Base-by-base conservation (phyloP, 1,140 invertebrate species). In the Cataglyphis hispanica region DNA sequence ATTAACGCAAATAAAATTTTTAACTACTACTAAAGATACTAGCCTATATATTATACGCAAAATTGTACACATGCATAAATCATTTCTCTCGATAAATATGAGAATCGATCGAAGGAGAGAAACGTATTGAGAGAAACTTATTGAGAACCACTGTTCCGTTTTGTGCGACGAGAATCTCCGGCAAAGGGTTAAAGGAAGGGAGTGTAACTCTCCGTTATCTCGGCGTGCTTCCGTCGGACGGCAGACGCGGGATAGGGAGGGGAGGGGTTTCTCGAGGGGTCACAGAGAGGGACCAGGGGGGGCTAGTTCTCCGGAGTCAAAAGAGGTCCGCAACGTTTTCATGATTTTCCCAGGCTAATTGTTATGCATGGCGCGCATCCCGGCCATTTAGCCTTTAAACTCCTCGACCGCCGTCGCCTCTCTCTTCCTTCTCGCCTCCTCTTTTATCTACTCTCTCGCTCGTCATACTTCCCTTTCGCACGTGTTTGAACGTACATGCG, bases 281-380 rank as follows among this genome's bases (percentile, higher is more conserved):
- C 83, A 87, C 76, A 87, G 74, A 87, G 74, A 85, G 88, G 66
- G 74, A 89, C 87, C 37, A 80, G 86, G 86, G 84, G 86, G 86
- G 86, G 87, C 81, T 85, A 88, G 76, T 72, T 67, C 58, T 74
- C 69, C 64, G 69, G 76, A 93, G 93, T 93, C 91, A 92, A 93
- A 94, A 93, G 92, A 94, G 93, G 90, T 92, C 92, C 91, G 88
- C 92, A 91, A 90, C 91, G 90, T 94, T 95, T 95, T 95, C 94
- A 94, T 93, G 93, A 94, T 95, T 95, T 95, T 95, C 93, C 91
- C 92, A 91, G 89, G 94, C 93, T 95, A 95, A 95, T 95, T 95
- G 93, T 94, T 95, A 95, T 95, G 94, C 94, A 95, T 93, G 93
- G 93, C 93, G 93, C 91, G 92, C 91, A 92, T 94, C 93, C 92